Conservation (phyloP, 2,797 vertebrate species). For the Phoeniculus purpureus region DNA sequence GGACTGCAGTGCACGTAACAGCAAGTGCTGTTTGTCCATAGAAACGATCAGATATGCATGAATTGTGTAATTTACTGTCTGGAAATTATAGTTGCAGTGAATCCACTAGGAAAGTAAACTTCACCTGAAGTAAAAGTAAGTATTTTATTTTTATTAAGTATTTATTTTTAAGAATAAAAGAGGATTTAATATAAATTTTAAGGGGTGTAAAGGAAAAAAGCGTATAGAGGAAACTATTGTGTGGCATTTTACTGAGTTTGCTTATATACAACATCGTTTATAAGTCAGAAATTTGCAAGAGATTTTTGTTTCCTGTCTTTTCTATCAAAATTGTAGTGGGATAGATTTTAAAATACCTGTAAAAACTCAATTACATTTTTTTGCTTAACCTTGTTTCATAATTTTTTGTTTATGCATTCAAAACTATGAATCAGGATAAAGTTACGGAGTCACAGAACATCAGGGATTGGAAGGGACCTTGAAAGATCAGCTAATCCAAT, state of each 20-base stretch:
- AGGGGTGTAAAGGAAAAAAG: background rate
- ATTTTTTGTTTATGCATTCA: background rate
- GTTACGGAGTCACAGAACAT: background rate
- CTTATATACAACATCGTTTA: background rate
- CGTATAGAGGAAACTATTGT: background rate
- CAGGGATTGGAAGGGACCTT: too few species aligned
- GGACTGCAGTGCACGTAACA: background rate
- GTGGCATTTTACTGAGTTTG: background rate
- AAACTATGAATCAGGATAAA: conserved; percentile 27
- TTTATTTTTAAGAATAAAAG: conserved; percentile 1
- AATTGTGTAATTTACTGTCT: background rate
- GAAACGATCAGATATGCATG: background rate
- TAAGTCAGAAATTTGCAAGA: background rate
- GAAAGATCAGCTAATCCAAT: too few species aligned
- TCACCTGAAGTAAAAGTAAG: background rate
- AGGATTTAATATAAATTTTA: background rate
- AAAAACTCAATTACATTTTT: background rate
- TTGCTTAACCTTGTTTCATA: background rate
- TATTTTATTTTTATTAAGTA: conserved; percentile 17
- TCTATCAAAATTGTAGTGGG: background rate
- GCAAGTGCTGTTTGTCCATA: background rate
- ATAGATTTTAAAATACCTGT: background rate
- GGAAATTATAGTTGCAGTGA: background rate
- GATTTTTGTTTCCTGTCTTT: background rate
- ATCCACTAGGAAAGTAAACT: background rate